Base-by-base conservation (phyloP, 2,888 invertebrate species). In the Apantesis nais region DNA sequence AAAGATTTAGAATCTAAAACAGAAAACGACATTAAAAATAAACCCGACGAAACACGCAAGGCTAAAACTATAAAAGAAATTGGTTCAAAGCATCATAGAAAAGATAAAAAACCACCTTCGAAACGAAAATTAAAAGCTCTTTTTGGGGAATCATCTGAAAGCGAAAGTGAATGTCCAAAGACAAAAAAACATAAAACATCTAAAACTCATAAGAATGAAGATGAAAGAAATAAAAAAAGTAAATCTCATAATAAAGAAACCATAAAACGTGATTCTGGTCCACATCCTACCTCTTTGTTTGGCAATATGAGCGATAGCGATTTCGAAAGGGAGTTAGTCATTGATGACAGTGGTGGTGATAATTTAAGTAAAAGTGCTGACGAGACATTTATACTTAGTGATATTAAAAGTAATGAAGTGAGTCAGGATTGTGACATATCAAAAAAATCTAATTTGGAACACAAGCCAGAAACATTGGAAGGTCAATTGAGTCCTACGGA, bases 131-230 rank as follows among this genome's bases (percentile, higher is more conserved):
- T 95, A 29, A 90, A 95, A 87, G 95, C 90, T 67, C 88, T 96
- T 12, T 95, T 95, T 85, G 95, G 95, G 7, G 95, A 95, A 74
- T 94, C 95, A 11, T 94, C 94, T 2, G 95, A 93, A 9, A 93
- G 93, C 76, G 94, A 95, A 39, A 75, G 75, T 19, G 92, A 93
- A 75, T 62, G 70, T 52, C 80, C 81, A 71, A 75, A 81, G 52
- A 55, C 70, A 12, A 91, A 91, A 86, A 89, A 84, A 83, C 70
- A 65, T 7, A 91, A 90, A 85, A 80, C 80, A 63, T 78, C 76
- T 39, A 78, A 83, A 66, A 74, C 74, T 67, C 69, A 80, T 64
- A 82, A 84, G 72, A 81, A 68, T 63, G 81, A 80, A 68, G 76
- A 80, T 62, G 79, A 83, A 25, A 82, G 77, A 64, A 75, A 74